Percentiles rank a stretch among this genome's conserved stretches.
Evolutionary conservation across 2,888 invertebrate genomes (phyloP).

Genomic region (Oscheius sp.): DNA sequence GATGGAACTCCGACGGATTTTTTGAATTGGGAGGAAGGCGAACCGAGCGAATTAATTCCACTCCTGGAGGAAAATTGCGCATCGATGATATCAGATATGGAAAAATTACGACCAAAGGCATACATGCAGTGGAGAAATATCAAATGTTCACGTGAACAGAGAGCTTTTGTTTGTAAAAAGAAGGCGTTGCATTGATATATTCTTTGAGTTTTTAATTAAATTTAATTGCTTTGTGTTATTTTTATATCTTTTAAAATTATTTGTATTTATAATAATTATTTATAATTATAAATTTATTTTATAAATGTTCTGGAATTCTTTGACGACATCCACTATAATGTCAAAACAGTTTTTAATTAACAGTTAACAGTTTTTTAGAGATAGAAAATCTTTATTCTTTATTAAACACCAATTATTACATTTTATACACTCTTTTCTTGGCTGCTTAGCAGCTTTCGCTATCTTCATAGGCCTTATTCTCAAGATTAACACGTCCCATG

Average conservation of each 20-base stretch:
- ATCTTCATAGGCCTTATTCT: constrained; percentile 54
- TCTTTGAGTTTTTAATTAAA: too few species aligned
- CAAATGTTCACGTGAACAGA: not conserved
- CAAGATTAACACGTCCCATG: constrained; percentile 54
- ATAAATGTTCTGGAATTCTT: too few species aligned
- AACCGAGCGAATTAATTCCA: not conserved
- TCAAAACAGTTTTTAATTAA: too few species aligned
- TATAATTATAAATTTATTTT: too few species aligned
- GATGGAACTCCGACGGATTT: constrained; percentile 11
- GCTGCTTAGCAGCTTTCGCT: constrained; percentile 56
- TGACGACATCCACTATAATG: too few species aligned
- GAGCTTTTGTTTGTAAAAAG: constrained; percentile 23
- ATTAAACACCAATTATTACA: too few species aligned
- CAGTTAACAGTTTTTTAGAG: too few species aligned
- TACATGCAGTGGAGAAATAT: constrained; percentile 16
- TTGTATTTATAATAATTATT: too few species aligned
- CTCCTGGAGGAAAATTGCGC: constrained; percentile 8
- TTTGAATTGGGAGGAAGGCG: constrained; percentile 15
- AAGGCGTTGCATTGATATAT: not conserved
- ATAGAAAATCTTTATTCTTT: too few species aligned
- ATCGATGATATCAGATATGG: constrained; percentile 12
- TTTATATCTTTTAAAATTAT: too few species aligned
- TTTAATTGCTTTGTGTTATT: too few species aligned
- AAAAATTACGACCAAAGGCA: constrained; percentile 19
- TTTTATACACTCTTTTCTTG: too few species aligned